Base-by-base conservation (phyloP, 1,140 invertebrate genomes). In the Araneus ventricosus region DNA sequence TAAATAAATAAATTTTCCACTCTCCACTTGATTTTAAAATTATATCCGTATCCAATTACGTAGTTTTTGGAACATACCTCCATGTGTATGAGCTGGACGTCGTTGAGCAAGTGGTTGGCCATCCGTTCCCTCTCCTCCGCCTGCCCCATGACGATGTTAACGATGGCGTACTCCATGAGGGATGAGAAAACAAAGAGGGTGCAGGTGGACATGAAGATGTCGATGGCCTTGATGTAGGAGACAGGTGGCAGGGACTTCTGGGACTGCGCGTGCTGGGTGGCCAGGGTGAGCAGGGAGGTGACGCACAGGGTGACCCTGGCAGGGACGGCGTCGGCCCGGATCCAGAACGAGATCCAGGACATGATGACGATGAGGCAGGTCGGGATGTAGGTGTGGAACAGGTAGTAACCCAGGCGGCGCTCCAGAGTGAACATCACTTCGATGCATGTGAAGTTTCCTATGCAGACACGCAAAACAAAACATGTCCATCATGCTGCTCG, bases 371-470 rank as follows among this genome's bases (percentile, higher is more conserved):
- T 95, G 30, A 95, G 94, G 86, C 95, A 95, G 22, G 95, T 95
- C 8, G 95, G 95, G 97, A 98, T 97, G 95, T 98, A 98, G 0
- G 98, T 98, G 95, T 98, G 98, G 96, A 98, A 98, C 45, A 98
- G 95, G 95, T 98, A 98, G 95, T 98, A 98, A 1, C 98, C 98
- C 37, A 98, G 96, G 39, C 98, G 97, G 79, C 98, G 96, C 95
- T 98, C 98, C 80, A 98, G 95, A 30, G 97, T 97, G 95, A 98
- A 98, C 86, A 98, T 96, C 22, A 98, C 98, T 95, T 98, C 97
- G 91, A 98, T 95, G 93, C 98, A 98, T 1, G 98, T 98, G 95
- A 98, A 98, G 95, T 98, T 98, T 86, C 98, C 98, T 97, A 96
- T 39, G 39, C 7, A 85, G 85, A 79, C 41, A 45, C 0, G 41